Percentiles rank a stretch among this genome's conserved stretches.
These are phyloP conservation scores for Macropodus opercularis DNA, from an alignment of 2,797 vertebrate genomes.

Conservation along the genomic window DNA sequence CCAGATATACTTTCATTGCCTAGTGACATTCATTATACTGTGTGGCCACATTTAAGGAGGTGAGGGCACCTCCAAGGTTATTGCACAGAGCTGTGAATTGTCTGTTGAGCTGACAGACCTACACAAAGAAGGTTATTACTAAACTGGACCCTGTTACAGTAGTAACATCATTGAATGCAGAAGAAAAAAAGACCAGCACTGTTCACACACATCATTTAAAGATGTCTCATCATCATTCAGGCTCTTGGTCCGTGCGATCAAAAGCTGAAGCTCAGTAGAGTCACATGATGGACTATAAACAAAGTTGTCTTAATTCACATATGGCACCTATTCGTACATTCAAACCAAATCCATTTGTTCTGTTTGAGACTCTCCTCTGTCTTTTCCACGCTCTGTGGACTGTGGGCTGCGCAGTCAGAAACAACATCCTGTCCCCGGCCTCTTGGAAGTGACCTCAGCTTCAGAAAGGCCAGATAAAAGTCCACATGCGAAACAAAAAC, in stretches of 20 bases:
- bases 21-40: not conserved
- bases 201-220: slow-evolving; percentile 24
- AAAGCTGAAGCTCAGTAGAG: slow-evolving; percentile 40
- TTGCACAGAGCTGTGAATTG: not conserved
- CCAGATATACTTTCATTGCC: not conserved
- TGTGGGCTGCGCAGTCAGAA: slow-evolving; percentile 54
- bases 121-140: too few relatives aligned
- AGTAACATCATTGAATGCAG: slow-evolving; percentile 5
- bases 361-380: slow-evolving; percentile 21
- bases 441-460: slow-evolving; percentile 81
- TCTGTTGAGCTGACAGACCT: too few relatives aligned
- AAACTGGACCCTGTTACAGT: slow-evolving; percentile 1
- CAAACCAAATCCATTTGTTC: slow-evolving; percentile 12
- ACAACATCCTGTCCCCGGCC: slow-evolving; percentile 77
- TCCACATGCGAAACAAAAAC: slow-evolving; percentile 75
- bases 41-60: not conserved
- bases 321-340: slow-evolving; percentile 28
- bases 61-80: slow-evolving; percentile 1
- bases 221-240: slow-evolving; percentile 27
- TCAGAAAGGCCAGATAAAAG: slow-evolving; percentile 75
- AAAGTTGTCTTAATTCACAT: slow-evolving; percentile 33
- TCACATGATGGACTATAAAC: slow-evolving; percentile 32
- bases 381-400: slow-evolving; percentile 11
- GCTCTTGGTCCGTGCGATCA: slow-evolving; percentile 26
- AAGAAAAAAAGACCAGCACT: not conserved